Base-by-base conservation (phyloP, 2,797 vertebrate species). In the Syngnathus rostellatus region DNA sequence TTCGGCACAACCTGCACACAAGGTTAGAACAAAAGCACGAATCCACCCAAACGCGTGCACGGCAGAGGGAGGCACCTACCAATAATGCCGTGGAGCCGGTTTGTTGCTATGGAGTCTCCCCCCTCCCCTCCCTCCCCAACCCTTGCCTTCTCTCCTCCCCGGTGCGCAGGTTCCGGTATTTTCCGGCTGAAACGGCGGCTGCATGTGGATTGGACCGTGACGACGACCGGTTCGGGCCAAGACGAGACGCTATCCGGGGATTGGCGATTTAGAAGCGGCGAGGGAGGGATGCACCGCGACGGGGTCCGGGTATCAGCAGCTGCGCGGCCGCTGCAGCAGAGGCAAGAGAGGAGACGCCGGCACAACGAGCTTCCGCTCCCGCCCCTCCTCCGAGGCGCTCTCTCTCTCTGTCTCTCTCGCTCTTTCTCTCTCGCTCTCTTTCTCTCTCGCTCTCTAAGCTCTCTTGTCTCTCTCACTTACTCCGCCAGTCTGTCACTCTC, bases 241-340 rank as follows among this genome's bases (percentile, higher is more conserved):
- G 23, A 5, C 43, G 25, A 41, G 21, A 21, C 9, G 43, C 55
- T 16, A 65, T 25, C 77, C 64, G 75, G 75, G 74, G 51, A 46
- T 12, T 40, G 55, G 67, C 45, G 78, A 76, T 64, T 74, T 63
- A 8, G 73, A 55, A 40, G 75, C 58, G 62, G 72, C 61, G 50
- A 65, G 71, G 71, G 77, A 77, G 66, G 73, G 77, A 77, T 72
- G 77, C 78, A 70, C 57, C 40, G 78, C 72, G 65, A 65, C 60
- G 16, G 62, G 69, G 69, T 72, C 78, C 51, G 78, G 81, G 73
- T 64, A 66, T 77, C 79, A 84, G 86, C 87, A 54, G 53, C 51
- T 54, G 55, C 55, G 83, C 85, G 83, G 82, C 85, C 78, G 85
- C 85, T 85, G 85, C 82, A 72, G 87, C 82, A 85, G 76, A 31